phyloP scores from a whole-genome alignment of 2,888 invertebrate genomes.

The Sinodicranocentrus sp. region DNA sequence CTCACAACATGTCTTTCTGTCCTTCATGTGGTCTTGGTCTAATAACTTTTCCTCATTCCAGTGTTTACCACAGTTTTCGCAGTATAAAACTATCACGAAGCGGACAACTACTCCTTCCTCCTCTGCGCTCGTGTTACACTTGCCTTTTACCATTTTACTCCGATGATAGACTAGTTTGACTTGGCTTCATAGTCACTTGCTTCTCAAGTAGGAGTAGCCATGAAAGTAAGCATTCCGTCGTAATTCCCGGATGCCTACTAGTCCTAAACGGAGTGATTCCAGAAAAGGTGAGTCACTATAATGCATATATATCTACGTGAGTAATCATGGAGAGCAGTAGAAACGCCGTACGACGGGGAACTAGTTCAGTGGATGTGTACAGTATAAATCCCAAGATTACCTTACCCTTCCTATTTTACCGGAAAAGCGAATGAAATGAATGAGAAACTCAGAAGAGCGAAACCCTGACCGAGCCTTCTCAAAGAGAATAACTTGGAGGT shows the following conservation, averaged over 20 bases:
- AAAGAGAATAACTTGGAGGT: constrained; percentile 2
- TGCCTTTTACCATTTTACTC: constrained; percentile 21
- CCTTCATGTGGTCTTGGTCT: constrained; percentile 39
- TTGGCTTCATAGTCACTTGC: constrained; percentile 9
- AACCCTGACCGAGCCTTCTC: constrained; percentile 1
- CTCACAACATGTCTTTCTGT: background rate
- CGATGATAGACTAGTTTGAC: constrained; percentile 56
- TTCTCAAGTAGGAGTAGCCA: constrained; percentile 1
- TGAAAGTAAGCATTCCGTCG: constrained; percentile 26
- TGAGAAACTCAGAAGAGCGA: constrained; percentile 4
- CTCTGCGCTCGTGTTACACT: background rate
- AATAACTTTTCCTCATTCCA: constrained; percentile 39
- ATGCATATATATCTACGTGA: background rate
- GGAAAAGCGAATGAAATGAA: constrained; percentile 37
- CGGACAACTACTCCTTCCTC: background rate
- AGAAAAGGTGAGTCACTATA: constrained; percentile 47
- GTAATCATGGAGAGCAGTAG: background rate
- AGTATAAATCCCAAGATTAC: constrained; percentile 64
- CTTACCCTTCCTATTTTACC: constrained; percentile 47
- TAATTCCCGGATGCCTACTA: constrained; percentile 58
- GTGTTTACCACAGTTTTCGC: constrained; percentile 20
- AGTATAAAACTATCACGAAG: background rate
- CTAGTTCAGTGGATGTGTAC: constrained; percentile 47
- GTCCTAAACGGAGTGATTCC: constrained; percentile 43
- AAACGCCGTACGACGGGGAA: no score